These are phyloP conservation scores for Hylia prasina DNA, from an alignment of 2,113 vertebrate species.

Conservation along the genomic window DNA sequence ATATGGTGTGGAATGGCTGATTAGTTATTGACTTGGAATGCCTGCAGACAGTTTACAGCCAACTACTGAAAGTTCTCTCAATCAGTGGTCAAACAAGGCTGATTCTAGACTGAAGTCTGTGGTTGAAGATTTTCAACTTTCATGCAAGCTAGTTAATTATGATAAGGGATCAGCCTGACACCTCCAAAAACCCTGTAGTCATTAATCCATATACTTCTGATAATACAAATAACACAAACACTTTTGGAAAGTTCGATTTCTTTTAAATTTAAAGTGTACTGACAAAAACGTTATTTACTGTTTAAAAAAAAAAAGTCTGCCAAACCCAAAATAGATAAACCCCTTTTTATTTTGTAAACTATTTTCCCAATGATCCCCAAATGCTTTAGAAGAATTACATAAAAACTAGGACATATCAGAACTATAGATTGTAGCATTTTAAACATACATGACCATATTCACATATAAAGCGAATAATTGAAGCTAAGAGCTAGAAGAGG, in stretches of 20 bases:
- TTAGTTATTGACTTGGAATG: neutral
- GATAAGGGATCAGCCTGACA: neutral
- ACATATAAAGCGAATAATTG: neutral
- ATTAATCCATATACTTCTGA: neutral
- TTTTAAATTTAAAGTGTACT: neutral
- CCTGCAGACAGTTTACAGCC: neutral
- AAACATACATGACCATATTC: neutral
- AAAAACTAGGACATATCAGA: neutral
- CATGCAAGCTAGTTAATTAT: neutral
- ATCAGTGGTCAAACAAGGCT: neutral
- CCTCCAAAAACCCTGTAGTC: neutral
- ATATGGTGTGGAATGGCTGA: neutral
- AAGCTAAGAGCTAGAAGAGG: neutral
- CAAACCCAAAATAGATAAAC: neutral
- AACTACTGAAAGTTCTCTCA: neutral
- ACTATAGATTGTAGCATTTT: neutral
- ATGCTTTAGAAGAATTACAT: neutral
- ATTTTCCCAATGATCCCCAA: neutral
- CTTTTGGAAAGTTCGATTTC: rapidly evolving
- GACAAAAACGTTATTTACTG: neutral
- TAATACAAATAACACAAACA: neutral
- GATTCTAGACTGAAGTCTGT: neutral
- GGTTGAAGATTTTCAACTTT: neutral
- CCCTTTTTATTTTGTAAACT: neutral
- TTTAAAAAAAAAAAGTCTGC: neutral